phyloP scores from a whole-genome alignment of 2,113 vertebrate species.

The Salvelinus sp. region DNA sequence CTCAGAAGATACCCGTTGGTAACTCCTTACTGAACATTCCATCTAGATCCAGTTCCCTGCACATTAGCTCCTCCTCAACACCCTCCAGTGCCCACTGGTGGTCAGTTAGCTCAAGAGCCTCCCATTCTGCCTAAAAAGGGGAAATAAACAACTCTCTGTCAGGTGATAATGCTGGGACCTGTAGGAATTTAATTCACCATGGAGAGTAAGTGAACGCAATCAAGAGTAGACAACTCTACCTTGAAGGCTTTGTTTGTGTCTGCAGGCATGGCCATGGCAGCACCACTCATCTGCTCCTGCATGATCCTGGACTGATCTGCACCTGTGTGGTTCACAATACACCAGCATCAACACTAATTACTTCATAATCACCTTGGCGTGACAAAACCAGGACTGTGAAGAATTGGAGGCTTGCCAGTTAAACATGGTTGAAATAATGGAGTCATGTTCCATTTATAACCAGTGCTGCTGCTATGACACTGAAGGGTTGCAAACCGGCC shows the following conservation, averaged over 20 bases:
- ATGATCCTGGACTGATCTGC: conserved; percentile 97
- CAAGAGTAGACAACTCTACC: conserved; percentile 66
- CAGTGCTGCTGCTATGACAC: no score
- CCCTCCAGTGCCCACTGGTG: conserved; percentile 97
- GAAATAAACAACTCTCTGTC: not conserved
- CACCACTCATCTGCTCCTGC: conserved; percentile 99
- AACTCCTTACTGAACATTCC: conserved; percentile 97
- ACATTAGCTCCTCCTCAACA: conserved; percentile 96
- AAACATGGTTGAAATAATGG: no score
- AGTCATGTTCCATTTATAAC: no score
- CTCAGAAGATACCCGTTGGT: conserved; percentile 93
- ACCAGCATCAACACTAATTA: not conserved
- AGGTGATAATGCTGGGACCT: not conserved
- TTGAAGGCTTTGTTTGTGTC: conserved; percentile 99
- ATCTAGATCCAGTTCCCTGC: conserved; percentile 92
- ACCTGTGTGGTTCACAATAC: conserved; percentile 65
- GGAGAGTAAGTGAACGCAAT: not conserved
- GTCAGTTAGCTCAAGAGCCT: conserved; percentile 94
- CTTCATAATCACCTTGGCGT: not conserved
- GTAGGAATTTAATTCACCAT: not conserved
- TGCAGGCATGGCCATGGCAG: conserved; percentile 97
- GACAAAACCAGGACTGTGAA: not conserved
- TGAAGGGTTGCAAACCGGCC: no score
- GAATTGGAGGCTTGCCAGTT: no score
- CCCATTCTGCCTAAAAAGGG: conserved; percentile 89